A percentile compares a stretch with the other conserved stretches of the same genome.
These are phyloP conservation scores for Ageneiosus marmoratus DNA, from an alignment of 2,113 vertebrate genomes.

Conservation along the genomic window DNA sequence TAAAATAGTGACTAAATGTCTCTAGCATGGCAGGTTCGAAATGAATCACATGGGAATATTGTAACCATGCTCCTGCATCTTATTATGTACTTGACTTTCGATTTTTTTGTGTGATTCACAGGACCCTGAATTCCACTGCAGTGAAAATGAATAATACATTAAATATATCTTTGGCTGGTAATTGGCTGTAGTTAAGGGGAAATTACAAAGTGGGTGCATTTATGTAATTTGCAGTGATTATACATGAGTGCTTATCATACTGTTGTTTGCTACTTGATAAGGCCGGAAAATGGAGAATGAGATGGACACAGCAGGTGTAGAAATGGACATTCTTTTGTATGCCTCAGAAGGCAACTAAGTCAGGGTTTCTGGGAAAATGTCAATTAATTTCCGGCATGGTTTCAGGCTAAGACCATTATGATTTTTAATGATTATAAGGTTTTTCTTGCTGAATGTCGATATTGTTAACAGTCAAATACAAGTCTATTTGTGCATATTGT, in stretches of 20 bases:
- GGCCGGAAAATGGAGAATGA: background rate
- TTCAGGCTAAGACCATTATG: background rate
- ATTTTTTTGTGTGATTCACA: conserved; percentile 19
- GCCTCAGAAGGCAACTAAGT: background rate
- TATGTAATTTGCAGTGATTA: conserved; percentile 25
- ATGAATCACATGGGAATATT: conserved; percentile 1
- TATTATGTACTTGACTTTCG: background rate
- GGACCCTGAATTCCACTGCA: conserved; percentile 2
- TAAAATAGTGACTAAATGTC: background rate
- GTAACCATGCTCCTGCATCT: conserved; percentile 6
- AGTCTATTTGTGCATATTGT: background rate
- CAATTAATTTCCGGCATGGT: background rate
- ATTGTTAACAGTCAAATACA: background rate
- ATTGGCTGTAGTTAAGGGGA: conserved; percentile 14
- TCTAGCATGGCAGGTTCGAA: background rate
- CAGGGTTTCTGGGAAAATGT: background rate
- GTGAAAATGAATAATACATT: conserved; percentile 39
- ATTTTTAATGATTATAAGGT: background rate
- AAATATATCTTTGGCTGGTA: conserved; percentile 23
- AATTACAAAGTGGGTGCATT: background rate
- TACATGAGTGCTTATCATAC: conserved; percentile 5
- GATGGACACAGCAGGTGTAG: background rate
- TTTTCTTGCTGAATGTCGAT: background rate
- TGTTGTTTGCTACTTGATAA: conserved; percentile 18
- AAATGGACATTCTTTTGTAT: background rate